These are phyloP conservation scores for Etheostoma nigrum DNA, from an alignment of 2,797 vertebrate genomes.

Conservation along the genomic window DNA sequence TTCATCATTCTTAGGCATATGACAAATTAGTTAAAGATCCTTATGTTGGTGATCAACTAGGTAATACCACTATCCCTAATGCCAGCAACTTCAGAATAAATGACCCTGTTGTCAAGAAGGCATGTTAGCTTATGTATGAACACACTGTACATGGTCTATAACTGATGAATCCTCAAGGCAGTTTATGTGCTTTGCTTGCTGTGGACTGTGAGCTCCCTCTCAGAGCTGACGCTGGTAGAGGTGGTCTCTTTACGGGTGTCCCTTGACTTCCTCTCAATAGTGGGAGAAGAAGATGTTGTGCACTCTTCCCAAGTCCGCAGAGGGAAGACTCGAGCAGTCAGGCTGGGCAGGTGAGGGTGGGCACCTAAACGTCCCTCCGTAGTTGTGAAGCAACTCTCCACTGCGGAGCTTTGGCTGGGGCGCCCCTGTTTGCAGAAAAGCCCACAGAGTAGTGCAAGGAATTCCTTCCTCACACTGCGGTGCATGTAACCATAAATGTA, in stretches of 20 bases:
- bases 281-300: conserved; percentile 86
- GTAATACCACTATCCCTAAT: conserved; percentile 7
- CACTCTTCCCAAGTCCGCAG: conserved; percentile 87
- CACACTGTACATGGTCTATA: neutral
- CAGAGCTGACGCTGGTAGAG: conserved; percentile 86
- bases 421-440: conserved; percentile 82
- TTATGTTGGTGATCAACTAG: conserved; percentile 12
- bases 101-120: conserved; percentile 45
- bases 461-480: conserved; percentile 90
- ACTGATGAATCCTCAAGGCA: conserved; percentile 17
- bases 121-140: conserved; percentile 29
- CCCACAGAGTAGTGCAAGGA: conserved; percentile 87
- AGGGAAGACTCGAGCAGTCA: conserved; percentile 80
- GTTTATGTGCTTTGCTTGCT: conserved; percentile 68
- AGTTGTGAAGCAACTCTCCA: conserved; percentile 86
- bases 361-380: conserved; percentile 81
- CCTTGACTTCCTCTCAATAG: conserved; percentile 83
- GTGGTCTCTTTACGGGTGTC: conserved; percentile 87
- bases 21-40: conserved; percentile 24
- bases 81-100: conserved; percentile 27
- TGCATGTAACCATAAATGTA: conserved; percentile 95
- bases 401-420: conserved; percentile 79
- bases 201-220: conserved; percentile 82
- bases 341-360: conserved; percentile 79
- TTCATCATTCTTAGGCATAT: conserved; percentile 1